phyloP scores from a whole-genome alignment of 2,113 vertebrate genomes.

The Alouatta palliata region DNA sequence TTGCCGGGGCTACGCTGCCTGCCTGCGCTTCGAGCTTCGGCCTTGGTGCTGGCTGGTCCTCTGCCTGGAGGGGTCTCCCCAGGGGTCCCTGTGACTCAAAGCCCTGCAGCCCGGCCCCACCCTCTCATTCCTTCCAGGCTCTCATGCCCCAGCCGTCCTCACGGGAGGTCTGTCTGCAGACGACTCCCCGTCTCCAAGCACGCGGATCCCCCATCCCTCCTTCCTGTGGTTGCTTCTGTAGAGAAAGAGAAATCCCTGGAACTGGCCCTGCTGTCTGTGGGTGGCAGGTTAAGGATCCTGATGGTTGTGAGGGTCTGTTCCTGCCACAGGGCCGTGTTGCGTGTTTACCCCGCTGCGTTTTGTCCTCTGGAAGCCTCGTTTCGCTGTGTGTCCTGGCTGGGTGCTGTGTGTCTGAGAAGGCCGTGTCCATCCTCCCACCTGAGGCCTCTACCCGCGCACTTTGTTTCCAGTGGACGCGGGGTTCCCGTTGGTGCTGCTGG shows the following conservation, averaged over 20 bases:
- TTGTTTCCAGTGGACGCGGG: neutral
- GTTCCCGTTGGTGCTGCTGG: neutral
- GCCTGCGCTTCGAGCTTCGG: accelerated
- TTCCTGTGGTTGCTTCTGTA: neutral
- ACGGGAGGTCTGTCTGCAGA: no score
- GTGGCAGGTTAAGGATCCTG: neutral
- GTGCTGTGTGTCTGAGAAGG: neutral
- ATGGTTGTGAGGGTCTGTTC: neutral
- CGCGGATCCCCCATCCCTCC: neutral
- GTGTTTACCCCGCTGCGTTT: neutral
- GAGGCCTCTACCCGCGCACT: neutral
- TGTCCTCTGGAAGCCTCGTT: neutral
- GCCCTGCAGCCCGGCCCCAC: neutral
- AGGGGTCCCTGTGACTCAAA: neutral
- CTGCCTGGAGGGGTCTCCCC: neutral
- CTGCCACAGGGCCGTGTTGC: no score
- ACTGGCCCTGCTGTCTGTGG: neutral
- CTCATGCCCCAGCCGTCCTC: no score
- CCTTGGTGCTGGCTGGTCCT: neutral
- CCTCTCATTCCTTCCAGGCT: neutral
- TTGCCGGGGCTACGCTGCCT: neutral
- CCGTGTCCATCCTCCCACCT: no score
- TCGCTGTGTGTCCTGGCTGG: neutral
- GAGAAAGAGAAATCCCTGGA: neutral
- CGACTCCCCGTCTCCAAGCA: neutral